phyloP scores from a whole-genome alignment of 2,888 invertebrate species.

The Tuta absoluta region DNA sequence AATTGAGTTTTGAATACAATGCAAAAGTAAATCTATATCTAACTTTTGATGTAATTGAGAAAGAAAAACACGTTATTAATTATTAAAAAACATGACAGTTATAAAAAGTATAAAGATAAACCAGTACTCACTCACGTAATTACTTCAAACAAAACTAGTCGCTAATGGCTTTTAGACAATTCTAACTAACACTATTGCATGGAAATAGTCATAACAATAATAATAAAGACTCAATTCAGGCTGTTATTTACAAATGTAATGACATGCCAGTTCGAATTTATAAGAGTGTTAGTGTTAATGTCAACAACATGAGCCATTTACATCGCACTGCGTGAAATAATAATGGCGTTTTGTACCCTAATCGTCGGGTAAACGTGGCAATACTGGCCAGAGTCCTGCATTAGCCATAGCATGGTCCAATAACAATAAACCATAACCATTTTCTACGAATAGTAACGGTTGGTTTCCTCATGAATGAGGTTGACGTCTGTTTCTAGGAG shows the following conservation, averaged over 20 bases:
- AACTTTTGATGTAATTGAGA: too few species aligned
- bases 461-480: background rate
- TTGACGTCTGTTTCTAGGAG: background rate
- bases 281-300: conserved; percentile 33
- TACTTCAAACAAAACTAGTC: conserved; percentile 32
- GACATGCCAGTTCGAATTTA: conserved; percentile 22
- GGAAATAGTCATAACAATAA: conserved; percentile 19
- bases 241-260: conserved; percentile 25
- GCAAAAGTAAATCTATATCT: too few species aligned
- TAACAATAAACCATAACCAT: conserved; percentile 14
- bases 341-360: conserved; percentile 30
- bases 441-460: background rate
- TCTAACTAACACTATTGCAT: conserved; percentile 19
- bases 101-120: conserved; percentile 34
- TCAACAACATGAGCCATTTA: conserved; percentile 31
- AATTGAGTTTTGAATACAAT: too few species aligned
- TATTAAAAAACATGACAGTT: conserved; percentile 18
- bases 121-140: conserved; percentile 31
- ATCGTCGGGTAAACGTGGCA: conserved; percentile 19
- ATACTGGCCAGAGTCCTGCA: background rate
- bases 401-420: conserved; percentile 2
- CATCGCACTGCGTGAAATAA: conserved; percentile 34
- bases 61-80: too few species aligned
- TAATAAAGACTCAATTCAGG: conserved; percentile 14
- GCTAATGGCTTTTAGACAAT: conserved; percentile 30